Evolutionary conservation across 2,888 invertebrate genomes (phyloP).

Genomic region (Sinentomon sp.): DNA sequence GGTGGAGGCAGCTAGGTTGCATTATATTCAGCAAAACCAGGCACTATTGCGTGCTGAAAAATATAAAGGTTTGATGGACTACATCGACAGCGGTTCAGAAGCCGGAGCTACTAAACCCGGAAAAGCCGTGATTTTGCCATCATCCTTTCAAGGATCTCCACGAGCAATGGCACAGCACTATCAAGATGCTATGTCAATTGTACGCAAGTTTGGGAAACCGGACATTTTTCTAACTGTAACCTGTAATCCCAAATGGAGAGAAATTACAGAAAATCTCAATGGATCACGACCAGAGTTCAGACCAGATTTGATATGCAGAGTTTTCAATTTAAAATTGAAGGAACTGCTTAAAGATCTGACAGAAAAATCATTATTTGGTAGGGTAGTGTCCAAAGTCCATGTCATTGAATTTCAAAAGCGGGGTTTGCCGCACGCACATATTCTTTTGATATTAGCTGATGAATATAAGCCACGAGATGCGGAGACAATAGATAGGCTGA

Average conservation of each 20-base stretch:
- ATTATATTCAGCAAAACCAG: conserved; percentile 16
- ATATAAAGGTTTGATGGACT: conserved; percentile 15
- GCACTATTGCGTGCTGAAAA: conserved; percentile 14
- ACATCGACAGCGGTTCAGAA: conserved; percentile 9
- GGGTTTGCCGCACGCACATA: conserved; percentile 15
- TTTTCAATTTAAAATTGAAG: conserved; percentile 18
- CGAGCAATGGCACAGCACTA: conserved; percentile 20
- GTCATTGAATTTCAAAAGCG: conserved; percentile 19
- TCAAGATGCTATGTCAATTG: conserved; percentile 23
- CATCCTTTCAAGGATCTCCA: conserved; percentile 19
- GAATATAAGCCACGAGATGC: conserved; percentile 9
- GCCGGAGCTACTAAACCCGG: conserved; percentile 13
- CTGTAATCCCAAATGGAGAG: conserved; percentile 22
- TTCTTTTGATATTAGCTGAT: conserved; percentile 11
- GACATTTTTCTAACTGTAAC: conserved; percentile 23
- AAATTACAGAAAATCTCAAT: conserved; percentile 19
- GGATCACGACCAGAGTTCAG: conserved; percentile 17
- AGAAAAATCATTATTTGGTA: conserved; percentile 13
- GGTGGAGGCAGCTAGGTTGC: conserved; percentile 16
- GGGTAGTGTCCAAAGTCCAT: conserved; percentile 9
- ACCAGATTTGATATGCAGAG: conserved; percentile 20
- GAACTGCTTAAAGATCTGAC: conserved; percentile 15
- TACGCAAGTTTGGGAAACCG: conserved; percentile 21
- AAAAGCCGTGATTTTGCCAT: conserved; percentile 19
- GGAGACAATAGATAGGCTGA: conserved; percentile 12